Percentiles rank a stretch among this genome's conserved stretches.
These are phyloP conservation scores for Caenorhabditis sp. DNA, from an alignment of 2,888 invertebrate genomes.

Conservation along the genomic window DNA sequence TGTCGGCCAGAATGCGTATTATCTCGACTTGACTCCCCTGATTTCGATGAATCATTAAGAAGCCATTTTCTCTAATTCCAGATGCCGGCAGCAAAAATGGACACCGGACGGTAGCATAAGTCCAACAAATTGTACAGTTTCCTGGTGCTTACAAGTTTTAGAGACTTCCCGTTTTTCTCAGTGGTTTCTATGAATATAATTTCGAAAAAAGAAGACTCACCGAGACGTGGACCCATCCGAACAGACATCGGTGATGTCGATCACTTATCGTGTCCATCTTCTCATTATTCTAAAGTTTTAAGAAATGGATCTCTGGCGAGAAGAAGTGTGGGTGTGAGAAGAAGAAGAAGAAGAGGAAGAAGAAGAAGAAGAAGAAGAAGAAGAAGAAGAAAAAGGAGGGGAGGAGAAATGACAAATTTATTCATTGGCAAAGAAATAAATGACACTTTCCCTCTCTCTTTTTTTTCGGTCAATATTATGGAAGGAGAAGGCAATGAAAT, in stretches of 20 bases:
- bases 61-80: too few relatives aligned
- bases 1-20: too few relatives aligned
- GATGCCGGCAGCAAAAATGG: too few relatives aligned
- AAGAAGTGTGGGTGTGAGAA: neutral
- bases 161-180: too few relatives aligned
- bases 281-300: slow-evolving; percentile 45
- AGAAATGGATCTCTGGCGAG: neutral
- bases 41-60: too few relatives aligned
- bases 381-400: neutral
- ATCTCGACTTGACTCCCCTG: too few relatives aligned
- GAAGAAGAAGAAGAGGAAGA: neutral
- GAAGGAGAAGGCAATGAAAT: neutral
- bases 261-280: slow-evolving; percentile 57
- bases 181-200: too few relatives aligned
- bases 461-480: neutral
- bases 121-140: too few relatives aligned
- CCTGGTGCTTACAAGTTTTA: too few relatives aligned
- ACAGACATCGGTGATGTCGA: slow-evolving; percentile 59
- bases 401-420: slow-evolving; percentile 27
- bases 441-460: slow-evolving; percentile 13
- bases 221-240: slow-evolving; percentile 56
- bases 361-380: neutral
- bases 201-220: slow-evolving; percentile 22
- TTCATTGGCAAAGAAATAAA: slow-evolving; percentile 39
- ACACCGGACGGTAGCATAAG: too few relatives aligned